Percentiles rank a stretch among this genome's conserved stretches.
phyloP scores from a whole-genome alignment of 92 coral and sea anemone genomes.

The Parazoanthus darwini region DNA sequence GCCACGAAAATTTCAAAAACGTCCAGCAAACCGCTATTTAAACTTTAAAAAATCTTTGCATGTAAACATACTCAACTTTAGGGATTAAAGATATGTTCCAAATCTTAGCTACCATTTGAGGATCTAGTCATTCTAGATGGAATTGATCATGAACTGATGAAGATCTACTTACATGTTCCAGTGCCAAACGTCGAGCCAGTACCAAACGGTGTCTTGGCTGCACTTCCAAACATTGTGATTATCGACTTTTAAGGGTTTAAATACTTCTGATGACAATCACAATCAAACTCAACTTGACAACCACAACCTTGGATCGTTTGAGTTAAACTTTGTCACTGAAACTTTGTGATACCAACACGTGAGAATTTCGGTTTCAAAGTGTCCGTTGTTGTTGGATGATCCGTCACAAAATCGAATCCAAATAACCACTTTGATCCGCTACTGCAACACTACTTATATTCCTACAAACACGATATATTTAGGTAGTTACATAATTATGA shows the following conservation, averaged over 20 bases:
- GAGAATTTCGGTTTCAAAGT: background rate
- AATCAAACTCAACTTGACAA: background rate
- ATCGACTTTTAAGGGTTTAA: background rate
- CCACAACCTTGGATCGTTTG: background rate
- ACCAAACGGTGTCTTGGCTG: slow-evolving; percentile 40
- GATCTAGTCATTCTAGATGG: background rate
- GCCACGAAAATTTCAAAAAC: too few species aligned
- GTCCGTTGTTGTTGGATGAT: background rate
- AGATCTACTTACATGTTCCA: slow-evolving; percentile 26
- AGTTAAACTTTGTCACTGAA: too few species aligned
- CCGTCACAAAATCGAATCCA: background rate
- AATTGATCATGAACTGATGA: too few species aligned
- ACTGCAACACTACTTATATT: background rate
- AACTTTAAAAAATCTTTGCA: too few species aligned
- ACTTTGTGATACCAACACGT: background rate
- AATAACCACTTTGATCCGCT: background rate
- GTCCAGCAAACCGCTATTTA: too few species aligned
- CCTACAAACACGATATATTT: background rate
- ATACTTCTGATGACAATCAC: background rate
- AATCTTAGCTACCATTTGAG: too few species aligned
- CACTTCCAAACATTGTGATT: slow-evolving; percentile 24
- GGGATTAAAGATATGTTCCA: too few species aligned
- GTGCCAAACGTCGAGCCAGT: slow-evolving; percentile 31
- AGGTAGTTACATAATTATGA: background rate
- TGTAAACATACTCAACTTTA: too few species aligned